phyloP scores from a whole-genome alignment of 2,797 vertebrate species.

The Mormyrus proboscirostris region DNA sequence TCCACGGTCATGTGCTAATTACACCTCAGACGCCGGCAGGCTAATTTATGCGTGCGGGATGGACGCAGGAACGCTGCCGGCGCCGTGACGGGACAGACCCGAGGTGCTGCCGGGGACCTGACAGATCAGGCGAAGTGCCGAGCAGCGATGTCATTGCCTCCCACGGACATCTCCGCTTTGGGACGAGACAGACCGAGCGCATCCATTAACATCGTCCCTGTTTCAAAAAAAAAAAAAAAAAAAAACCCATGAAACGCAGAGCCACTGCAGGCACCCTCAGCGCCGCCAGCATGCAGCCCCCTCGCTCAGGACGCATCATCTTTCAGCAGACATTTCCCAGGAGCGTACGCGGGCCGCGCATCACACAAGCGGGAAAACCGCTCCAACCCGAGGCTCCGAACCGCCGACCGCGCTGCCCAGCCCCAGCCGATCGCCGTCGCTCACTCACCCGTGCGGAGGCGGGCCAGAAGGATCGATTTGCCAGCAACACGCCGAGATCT shows the following conservation, averaged over 20 bases:
- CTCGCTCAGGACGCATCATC: neutral
- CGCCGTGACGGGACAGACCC: neutral
- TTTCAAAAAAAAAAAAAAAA: neutral
- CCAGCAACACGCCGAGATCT: constrained; percentile 40
- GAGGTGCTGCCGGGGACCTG: neutral
- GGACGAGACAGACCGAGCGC: neutral
- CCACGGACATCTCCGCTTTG: neutral
- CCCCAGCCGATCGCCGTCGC: constrained; percentile 2
- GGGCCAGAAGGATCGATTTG: constrained; percentile 48
- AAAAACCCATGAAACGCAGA: neutral
- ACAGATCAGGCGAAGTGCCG: neutral
- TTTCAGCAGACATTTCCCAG: neutral
- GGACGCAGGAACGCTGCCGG: neutral
- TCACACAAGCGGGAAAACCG: neutral
- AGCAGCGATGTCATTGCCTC: neutral
- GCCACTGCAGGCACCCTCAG: neutral
- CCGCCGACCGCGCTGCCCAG: neutral
- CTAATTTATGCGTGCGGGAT: neutral
- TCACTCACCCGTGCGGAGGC: neutral
- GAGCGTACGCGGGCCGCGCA: neutral
- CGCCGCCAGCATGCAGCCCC: neutral
- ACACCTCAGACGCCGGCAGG: neutral
- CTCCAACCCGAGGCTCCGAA: neutral
- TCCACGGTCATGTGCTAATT: neutral
- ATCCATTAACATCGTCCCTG: neutral